phyloP scores from a whole-genome alignment of 2,113 vertebrate genomes.

The Laticauda colubrina region DNA sequence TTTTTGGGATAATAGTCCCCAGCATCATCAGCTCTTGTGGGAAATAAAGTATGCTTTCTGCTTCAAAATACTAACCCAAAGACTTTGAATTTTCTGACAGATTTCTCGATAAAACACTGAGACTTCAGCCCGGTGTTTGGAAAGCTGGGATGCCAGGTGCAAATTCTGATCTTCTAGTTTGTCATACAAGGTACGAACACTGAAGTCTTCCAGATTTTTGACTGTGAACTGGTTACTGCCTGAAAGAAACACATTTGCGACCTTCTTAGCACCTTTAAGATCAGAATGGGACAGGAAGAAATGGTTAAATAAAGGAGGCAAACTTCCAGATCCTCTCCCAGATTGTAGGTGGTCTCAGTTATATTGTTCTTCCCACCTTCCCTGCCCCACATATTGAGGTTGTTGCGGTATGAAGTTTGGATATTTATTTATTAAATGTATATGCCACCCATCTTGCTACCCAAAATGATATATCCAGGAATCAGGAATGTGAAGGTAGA shows the following conservation, averaged over 20 bases:
- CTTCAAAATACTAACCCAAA: constrained; percentile 69
- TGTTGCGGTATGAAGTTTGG: background rate
- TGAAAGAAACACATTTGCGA: constrained; percentile 42
- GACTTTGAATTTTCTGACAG: constrained; percentile 72
- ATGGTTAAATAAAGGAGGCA: background rate
- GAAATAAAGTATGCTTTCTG: background rate
- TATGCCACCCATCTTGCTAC: background rate
- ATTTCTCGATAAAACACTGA: constrained; percentile 81
- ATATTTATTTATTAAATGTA: background rate
- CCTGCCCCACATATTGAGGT: background rate
- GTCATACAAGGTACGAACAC: constrained; percentile 84
- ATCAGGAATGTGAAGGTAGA: background rate
- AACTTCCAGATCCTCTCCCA: background rate
- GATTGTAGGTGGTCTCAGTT: background rate
- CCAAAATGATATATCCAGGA: background rate
- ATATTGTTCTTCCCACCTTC: background rate
- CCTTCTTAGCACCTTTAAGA: background rate
- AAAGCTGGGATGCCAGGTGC: constrained; percentile 86
- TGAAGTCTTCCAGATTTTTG: constrained; percentile 84
- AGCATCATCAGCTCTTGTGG: background rate
- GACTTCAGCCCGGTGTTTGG: constrained; percentile 79
- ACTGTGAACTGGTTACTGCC: constrained; percentile 25
- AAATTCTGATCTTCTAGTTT: constrained; percentile 94
- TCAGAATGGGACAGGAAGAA: background rate
- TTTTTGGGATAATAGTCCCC: background rate